Evolutionary conservation across 2,113 vertebrate species (phyloP).

Genomic region (Erythrolamprus reginae): DNA sequence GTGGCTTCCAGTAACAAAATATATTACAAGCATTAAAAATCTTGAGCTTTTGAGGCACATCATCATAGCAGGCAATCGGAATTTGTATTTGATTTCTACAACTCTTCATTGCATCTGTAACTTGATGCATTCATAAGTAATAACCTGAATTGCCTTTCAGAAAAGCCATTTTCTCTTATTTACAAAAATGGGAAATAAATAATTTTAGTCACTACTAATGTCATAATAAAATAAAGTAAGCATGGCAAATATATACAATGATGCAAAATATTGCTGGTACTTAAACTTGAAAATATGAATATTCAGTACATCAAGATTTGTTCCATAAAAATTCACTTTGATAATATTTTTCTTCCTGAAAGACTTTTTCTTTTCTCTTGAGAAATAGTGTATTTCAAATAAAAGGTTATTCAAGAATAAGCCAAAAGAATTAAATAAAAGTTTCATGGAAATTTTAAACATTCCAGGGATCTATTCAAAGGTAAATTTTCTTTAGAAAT

Average conservation of each 20-base stretch:
- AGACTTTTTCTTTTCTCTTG: not conserved
- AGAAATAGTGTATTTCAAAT: not conserved
- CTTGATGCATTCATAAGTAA: constrained; percentile 58
- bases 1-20: constrained; percentile 59
- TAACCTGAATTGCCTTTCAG: constrained; percentile 55
- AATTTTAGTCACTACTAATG: constrained; percentile 40
- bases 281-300: constrained; percentile 18
- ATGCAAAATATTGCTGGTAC: constrained; percentile 17
- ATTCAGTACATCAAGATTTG: not conserved
- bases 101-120: constrained; percentile 43
- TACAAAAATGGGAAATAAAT: constrained; percentile 43
- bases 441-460: not conserved
- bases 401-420: not conserved
- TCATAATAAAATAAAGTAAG: constrained; percentile 43
- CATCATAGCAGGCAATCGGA: constrained; percentile 25
- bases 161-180: constrained; percentile 44
- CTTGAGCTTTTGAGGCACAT: constrained; percentile 44
- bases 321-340: not conserved
- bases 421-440: not conserved
- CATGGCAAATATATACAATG: constrained; percentile 30
- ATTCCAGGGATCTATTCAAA: not conserved
- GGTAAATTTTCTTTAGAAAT: not conserved
- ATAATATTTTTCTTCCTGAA: not conserved
- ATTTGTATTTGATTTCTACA: constrained; percentile 54
- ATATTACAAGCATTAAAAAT: constrained; percentile 39